Evolutionary conservation across 1,140 invertebrate genomes (phyloP).

Genomic region (Sinonovacula constricta): DNA sequence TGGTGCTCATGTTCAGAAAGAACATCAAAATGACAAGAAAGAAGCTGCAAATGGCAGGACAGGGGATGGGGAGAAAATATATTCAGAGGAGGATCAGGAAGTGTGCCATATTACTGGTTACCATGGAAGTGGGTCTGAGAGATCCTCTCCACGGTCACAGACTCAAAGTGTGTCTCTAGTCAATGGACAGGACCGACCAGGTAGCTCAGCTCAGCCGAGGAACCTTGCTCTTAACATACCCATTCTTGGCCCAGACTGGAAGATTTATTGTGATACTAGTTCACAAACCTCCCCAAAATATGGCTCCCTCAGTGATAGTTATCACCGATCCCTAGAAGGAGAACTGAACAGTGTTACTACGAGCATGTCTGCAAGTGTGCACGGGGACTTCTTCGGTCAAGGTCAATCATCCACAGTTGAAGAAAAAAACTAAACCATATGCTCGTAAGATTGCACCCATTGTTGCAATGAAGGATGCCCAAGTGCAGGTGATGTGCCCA

Average conservation of each 20-base stretch:
- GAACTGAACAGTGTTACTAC: background rate
- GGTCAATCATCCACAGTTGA: conserved; percentile 1
- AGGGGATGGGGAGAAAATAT: conserved; percentile 48
- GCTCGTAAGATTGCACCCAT: conserved; percentile 53
- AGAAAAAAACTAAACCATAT: conserved; percentile 49
- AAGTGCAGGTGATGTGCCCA: conserved; percentile 64
- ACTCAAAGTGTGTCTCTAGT: conserved; percentile 18
- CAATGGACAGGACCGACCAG: conserved; percentile 11
- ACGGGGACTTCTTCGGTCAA: conserved; percentile 19
- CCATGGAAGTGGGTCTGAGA: conserved; percentile 10
- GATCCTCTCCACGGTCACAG: conserved; percentile 37
- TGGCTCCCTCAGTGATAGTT: conserved; percentile 35
- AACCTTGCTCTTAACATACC: conserved; percentile 43
- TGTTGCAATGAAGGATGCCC: conserved; percentile 55
- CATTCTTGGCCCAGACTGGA: conserved; percentile 43
- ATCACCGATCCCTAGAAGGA: conserved; percentile 9
- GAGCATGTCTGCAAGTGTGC: conserved; percentile 24
- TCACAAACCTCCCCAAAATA: conserved; percentile 59
- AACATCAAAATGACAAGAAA: background rate
- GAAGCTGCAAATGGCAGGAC: conserved; percentile 3
- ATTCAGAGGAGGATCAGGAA: conserved; percentile 67
- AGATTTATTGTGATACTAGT: conserved; percentile 40
- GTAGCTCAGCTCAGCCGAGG: conserved; percentile 37
- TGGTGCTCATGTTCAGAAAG: conserved; percentile 38
- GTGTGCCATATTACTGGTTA: conserved; percentile 66